Conservation (phyloP, 2,113 vertebrate species). For the Vicugna pacos region DNA sequence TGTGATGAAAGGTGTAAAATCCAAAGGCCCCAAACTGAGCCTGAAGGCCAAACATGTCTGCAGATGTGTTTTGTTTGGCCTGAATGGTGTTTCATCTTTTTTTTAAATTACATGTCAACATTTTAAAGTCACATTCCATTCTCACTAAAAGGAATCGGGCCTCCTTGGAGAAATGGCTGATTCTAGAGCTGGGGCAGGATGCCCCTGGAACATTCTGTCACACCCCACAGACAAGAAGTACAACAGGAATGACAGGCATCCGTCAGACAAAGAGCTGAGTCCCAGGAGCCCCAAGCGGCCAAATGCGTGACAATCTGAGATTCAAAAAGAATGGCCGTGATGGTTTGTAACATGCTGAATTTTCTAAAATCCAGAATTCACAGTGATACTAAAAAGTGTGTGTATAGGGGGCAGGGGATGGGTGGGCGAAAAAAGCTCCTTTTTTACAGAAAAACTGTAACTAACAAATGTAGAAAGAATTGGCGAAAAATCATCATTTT, state of each 20-base stretch:
- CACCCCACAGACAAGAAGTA: not conserved
- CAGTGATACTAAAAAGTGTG: not conserved
- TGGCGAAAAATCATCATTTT: not conserved
- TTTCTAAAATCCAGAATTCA: not conserved
- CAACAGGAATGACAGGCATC: not conserved
- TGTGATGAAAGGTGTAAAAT: not conserved
- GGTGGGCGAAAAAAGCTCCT: not conserved
- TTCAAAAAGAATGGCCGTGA: not conserved
- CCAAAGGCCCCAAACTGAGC: not conserved
- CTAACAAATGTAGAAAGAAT: conserved; percentile 27
- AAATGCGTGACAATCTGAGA: not conserved
- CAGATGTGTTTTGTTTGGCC: not conserved
- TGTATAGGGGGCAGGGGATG: too few relatives aligned
- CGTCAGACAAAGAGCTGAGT: not conserved
- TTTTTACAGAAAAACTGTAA: not conserved
- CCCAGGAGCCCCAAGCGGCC: not conserved
- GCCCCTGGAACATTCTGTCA: not conserved
- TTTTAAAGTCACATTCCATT: conserved; percentile 45
- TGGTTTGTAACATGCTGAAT: not conserved
- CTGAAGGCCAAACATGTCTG: not conserved
- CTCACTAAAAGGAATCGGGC: not conserved
- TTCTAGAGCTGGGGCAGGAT: not conserved
- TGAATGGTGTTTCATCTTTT: not conserved
- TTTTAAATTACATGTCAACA: not conserved
- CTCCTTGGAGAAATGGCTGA: not conserved